Evolutionary conservation across 2,888 invertebrate species (phyloP).

Genomic region (Osedax fenrisi): DNA sequence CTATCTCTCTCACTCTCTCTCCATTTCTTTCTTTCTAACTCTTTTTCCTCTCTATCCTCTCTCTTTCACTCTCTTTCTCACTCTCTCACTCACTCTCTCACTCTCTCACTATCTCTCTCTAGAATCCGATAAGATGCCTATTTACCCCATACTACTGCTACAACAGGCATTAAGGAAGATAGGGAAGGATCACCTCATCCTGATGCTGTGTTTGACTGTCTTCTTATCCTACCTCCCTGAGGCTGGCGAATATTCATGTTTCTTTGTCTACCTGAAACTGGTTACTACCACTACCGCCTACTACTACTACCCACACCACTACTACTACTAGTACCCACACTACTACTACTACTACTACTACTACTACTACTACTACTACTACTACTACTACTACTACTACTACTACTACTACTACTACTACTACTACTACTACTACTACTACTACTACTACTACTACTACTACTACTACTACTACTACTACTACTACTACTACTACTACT

Average conservation of each 20-base stretch:
- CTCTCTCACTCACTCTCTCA: no score
- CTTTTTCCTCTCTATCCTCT: no score
- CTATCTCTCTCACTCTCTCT: not conserved
- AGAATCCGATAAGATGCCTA: no score
- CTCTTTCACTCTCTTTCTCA: conserved; percentile 31
- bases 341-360: no score
- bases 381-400: conserved; percentile 27
- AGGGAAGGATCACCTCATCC: conserved; percentile 83
- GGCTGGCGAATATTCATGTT: conserved; percentile 92
- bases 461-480: no score
- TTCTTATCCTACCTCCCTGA: conserved; percentile 95
- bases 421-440: no score
- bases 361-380: conserved; percentile 26
- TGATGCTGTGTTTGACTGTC: conserved; percentile 90
- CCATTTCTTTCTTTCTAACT: not conserved
- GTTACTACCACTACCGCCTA: conserved; percentile 52
- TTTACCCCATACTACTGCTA: not conserved
- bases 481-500: no score
- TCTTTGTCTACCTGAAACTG: conserved; percentile 93
- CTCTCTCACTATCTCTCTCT: not conserved
- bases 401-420: conserved; percentile 26
- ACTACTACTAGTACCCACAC: no score
- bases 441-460: no score
- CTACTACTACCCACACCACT: no score
- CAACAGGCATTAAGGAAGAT: conserved; percentile 68